Conservation (phyloP, 2,113 vertebrate genomes). For the Brienomyrus longianalis region DNA sequence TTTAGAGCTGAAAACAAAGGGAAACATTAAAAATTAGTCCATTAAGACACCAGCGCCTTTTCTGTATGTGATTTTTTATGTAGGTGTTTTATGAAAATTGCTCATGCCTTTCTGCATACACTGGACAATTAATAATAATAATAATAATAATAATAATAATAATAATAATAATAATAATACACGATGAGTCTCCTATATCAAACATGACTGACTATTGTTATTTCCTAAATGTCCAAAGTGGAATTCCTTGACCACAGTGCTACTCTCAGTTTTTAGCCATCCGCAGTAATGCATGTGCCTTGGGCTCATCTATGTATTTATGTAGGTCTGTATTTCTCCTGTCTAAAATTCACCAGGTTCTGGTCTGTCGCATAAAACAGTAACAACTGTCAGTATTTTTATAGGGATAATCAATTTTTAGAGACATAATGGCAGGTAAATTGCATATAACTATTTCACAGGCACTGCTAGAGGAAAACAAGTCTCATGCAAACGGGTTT, state of each 20-base stretch:
- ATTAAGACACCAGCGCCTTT: background rate
- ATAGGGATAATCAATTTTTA: conserved; percentile 3
- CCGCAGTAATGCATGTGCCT: background rate
- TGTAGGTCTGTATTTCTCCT: background rate
- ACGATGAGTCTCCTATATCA: background rate
- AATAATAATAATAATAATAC: background rate
- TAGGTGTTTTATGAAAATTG: background rate
- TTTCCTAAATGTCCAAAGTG: background rate
- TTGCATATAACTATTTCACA: conserved; percentile 8
- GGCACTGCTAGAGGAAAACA: conserved; percentile 36
- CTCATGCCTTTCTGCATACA: background rate
- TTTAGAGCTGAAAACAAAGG: background rate
- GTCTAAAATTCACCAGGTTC: background rate
- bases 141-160: background rate
- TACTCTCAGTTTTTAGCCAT: background rate
- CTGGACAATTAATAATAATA: background rate
- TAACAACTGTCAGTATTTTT: background rate
- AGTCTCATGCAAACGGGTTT: background rate
- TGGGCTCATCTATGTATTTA: background rate
- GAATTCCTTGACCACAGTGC: background rate
- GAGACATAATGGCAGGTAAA: background rate
- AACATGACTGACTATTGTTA: background rate
- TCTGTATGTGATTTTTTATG: background rate
- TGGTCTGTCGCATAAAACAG: background rate
- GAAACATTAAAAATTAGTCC: background rate